A percentile compares a stretch with the other conserved stretches of the same genome.
Conservation (phyloP, 1,140 invertebrate species). For the Microplitis demolitor region DNA sequence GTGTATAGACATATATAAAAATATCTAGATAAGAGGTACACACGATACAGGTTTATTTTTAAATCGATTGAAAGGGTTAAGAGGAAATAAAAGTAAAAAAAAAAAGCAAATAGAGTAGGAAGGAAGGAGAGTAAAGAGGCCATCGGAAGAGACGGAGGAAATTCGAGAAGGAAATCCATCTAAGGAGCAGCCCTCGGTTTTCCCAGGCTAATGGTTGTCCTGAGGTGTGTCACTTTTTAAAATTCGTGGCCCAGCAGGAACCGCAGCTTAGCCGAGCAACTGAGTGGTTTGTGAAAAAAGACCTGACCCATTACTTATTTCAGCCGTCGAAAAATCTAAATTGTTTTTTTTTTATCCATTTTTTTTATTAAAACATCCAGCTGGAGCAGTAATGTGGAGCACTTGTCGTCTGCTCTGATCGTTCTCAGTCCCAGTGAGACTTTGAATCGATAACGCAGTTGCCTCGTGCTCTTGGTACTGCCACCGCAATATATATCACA, state of each 20-base stretch:
- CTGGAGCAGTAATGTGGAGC: neutral
- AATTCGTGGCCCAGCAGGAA: neutral
- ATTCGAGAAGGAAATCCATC: constrained; percentile 28
- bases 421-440: neutral
- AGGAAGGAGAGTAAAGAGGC: neutral
- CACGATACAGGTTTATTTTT: neutral
- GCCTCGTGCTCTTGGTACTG: neutral
- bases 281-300: too few relatives aligned
- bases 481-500: too few relatives aligned
- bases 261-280: too few relatives aligned
- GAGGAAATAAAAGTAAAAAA: neutral
- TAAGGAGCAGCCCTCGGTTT: constrained; percentile 4
- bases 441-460: constrained; percentile 16
- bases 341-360: too few relatives aligned
- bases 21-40: neutral
- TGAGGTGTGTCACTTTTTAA: constrained; percentile 27
- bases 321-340: too few relatives aligned
- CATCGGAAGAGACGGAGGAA: constrained; percentile 3
- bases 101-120: neutral
- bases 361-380: too few relatives aligned
- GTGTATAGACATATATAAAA: neutral
- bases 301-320: too few relatives aligned
- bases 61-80: neutral
- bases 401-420: neutral
- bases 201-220: constrained; percentile 21